Percentiles rank a stretch among this genome's conserved stretches.
phyloP scores from a whole-genome alignment of 1,140 invertebrate species.

The Lanistes nyassanus region DNA sequence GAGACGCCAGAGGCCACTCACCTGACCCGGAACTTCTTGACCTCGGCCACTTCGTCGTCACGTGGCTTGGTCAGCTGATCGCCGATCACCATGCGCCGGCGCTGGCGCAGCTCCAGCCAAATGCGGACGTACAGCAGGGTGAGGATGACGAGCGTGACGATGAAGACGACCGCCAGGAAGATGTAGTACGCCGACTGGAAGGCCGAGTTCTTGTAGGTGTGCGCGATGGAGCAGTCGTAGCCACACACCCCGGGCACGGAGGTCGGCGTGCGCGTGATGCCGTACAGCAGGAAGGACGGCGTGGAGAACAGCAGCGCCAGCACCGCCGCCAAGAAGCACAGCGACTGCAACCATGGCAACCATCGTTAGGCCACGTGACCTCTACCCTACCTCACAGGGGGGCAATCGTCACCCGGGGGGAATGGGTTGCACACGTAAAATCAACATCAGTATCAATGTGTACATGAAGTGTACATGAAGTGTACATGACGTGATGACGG shows the following conservation, averaged over 20 bases:
- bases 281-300: conserved; percentile 38
- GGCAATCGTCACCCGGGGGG: too few species aligned
- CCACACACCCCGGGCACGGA: conserved; percentile 23
- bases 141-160: conserved; percentile 38
- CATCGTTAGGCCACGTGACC: too few species aligned
- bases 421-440: too few species aligned
- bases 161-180: conserved; percentile 36
- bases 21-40: conserved; percentile 32
- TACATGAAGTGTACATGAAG: too few species aligned
- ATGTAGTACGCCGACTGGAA: conserved; percentile 41
- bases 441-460: too few species aligned
- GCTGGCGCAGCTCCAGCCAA: conserved; percentile 45
- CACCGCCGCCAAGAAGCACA: conserved; percentile 42
- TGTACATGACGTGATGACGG: too few species aligned
- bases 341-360: conserved; percentile 10
- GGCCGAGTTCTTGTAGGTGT: conserved; percentile 34
- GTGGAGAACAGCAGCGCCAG: conserved; percentile 36
- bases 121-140: conserved; percentile 46
- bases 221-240: conserved; percentile 48
- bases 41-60: background rate
- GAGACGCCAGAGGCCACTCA: background rate
- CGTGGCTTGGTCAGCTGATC: conserved; percentile 31
- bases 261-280: conserved; percentile 35
- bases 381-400: too few species aligned
- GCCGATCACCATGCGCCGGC: conserved; percentile 41